Percentiles rank a stretch among this genome's conserved stretches.
These are phyloP conservation scores for Barypeithes pellucidus DNA, from an alignment of 2,888 invertebrate species.

Conservation along the genomic window DNA sequence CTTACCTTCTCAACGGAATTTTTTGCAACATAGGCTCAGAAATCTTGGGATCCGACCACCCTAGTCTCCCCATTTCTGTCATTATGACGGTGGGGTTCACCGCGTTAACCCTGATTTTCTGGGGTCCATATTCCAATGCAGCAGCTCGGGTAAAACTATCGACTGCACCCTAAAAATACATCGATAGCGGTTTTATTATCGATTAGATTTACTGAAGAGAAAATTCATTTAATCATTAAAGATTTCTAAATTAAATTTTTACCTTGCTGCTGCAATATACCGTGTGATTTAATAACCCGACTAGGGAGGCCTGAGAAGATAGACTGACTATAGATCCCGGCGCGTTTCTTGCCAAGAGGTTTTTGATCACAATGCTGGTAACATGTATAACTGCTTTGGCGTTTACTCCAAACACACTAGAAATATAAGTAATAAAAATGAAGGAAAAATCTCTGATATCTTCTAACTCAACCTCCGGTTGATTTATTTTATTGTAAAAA, in stretches of 20 bases:
- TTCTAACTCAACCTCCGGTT: too few relatives aligned
- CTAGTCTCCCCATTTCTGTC: constrained; percentile 88
- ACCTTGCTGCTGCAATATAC: constrained; percentile 76
- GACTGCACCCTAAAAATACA: constrained; percentile 82
- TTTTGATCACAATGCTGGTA: constrained; percentile 86
- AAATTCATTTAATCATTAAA: neutral
- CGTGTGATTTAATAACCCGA: constrained; percentile 83
- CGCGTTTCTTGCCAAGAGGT: constrained; percentile 80
- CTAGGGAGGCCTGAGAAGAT: constrained; percentile 89
- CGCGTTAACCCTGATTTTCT: constrained; percentile 90
- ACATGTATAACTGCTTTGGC: constrained; percentile 89
- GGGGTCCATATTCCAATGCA: constrained; percentile 89
- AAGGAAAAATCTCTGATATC: too few relatives aligned
- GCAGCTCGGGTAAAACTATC: constrained; percentile 88
- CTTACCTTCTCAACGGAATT: constrained; percentile 86
- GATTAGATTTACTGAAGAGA: too few relatives aligned
- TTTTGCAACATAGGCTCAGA: constrained; percentile 81
- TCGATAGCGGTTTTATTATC: constrained; percentile 66
- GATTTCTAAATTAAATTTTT: neutral
- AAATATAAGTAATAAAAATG: too few relatives aligned
- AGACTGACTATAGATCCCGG: constrained; percentile 91
- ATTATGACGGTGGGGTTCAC: constrained; percentile 95
- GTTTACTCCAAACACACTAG: constrained; percentile 83
- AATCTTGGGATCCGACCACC: constrained; percentile 87
- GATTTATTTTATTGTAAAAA: too few relatives aligned